Conservation (phyloP, 2,113 vertebrate genomes). For the Syrmaticus mikado region DNA sequence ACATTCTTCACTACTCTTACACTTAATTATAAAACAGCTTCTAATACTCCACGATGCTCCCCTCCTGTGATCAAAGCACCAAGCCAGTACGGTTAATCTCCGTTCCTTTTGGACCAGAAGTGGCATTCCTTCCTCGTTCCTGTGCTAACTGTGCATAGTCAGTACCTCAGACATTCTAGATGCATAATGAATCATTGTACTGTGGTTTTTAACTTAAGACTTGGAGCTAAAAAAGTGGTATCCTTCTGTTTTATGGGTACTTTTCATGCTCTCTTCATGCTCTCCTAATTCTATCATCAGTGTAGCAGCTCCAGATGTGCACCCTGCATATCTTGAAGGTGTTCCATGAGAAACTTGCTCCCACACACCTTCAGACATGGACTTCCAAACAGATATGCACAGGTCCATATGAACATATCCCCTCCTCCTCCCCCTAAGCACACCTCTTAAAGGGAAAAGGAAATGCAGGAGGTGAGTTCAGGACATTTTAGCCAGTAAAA, state of each 20-base stretch:
- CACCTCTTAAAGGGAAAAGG: neutral
- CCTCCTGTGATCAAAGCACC: neutral
- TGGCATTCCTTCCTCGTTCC: neutral
- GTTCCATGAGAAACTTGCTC: neutral
- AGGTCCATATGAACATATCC: neutral
- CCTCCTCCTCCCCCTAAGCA: neutral
- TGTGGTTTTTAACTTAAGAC: constrained; percentile 3
- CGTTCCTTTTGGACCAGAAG: neutral
- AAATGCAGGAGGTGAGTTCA: neutral
- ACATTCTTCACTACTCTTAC: neutral
- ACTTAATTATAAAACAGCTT: neutral
- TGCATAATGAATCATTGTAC: neutral
- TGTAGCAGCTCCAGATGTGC: constrained; percentile 32
- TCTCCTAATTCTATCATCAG: neutral
- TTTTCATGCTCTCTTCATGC: neutral
- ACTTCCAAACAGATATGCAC: neutral
- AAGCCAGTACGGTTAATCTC: neutral
- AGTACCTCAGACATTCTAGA: neutral
- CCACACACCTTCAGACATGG: fast-evolving
- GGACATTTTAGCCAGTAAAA: neutral
- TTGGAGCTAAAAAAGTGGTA: neutral
- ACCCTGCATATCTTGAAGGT: neutral
- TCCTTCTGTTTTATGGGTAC: constrained; percentile 19
- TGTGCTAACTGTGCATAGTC: neutral
- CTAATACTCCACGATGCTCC: neutral